phyloP scores from a whole-genome alignment of 2,888 invertebrate species.

The Osedax frankpressi region DNA sequence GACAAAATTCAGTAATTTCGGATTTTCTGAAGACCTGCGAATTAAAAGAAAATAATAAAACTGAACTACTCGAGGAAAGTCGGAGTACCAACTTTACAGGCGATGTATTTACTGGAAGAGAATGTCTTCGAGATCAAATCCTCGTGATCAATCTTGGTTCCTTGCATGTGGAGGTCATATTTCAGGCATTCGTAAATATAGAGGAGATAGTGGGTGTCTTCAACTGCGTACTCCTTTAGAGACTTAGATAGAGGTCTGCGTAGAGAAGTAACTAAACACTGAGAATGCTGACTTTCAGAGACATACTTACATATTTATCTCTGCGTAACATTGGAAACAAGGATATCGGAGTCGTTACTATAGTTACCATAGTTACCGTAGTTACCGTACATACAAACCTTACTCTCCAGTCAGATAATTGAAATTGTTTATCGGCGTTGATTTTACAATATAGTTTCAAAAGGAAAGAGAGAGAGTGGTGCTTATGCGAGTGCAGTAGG shows the following conservation, averaged over 20 bases:
- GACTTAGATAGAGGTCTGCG: slow-evolving; percentile 67
- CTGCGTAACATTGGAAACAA: too few species aligned
- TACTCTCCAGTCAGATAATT: slow-evolving; percentile 87
- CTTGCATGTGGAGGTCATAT: slow-evolving; percentile 57
- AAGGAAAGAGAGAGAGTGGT: slow-evolving; percentile 61
- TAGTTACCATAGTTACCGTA: too few species aligned
- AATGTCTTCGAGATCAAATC: slow-evolving; percentile 58
- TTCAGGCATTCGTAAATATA: slow-evolving; percentile 70
- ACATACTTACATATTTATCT: too few species aligned
- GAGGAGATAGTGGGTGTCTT: slow-evolving; percentile 85
- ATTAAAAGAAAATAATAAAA: neutral
- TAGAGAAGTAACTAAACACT: too few species aligned
- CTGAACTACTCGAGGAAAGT: neutral
- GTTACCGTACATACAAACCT: too few species aligned
- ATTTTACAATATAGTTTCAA: slow-evolving; percentile 66
- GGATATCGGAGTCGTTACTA: too few species aligned
- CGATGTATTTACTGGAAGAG: slow-evolving; percentile 61
- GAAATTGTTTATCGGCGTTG: slow-evolving; percentile 73
- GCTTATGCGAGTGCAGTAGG: slow-evolving; percentile 56
- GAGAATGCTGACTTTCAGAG: too few species aligned
- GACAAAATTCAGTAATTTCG: neutral
- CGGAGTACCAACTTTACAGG: slow-evolving; percentile 49
- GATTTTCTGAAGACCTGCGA: neutral
- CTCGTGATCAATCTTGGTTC: slow-evolving; percentile 53
- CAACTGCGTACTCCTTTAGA: slow-evolving; percentile 69